Evolutionary conservation across 35 echinoderm and acorn worm species (phyloP).

Genomic region (Heliocidaris tuberculata): DNA sequence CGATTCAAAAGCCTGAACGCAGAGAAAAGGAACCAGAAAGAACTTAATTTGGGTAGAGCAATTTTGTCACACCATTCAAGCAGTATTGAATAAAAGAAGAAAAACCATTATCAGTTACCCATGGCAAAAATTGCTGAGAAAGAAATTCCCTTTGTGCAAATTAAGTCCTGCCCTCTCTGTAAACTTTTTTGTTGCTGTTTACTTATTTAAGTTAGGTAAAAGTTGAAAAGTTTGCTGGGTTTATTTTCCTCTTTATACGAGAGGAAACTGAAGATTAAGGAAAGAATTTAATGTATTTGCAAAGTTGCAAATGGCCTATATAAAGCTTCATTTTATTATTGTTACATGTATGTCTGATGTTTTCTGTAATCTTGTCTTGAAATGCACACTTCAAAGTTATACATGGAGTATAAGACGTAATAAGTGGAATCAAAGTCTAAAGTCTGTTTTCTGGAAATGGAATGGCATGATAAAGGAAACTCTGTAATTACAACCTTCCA

Average conservation of each 20-base stretch:
- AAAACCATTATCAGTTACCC: not conserved
- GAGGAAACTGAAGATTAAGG: not conserved
- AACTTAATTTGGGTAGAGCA: not conserved
- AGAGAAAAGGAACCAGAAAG: not conserved
- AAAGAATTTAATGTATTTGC: constrained; percentile 19
- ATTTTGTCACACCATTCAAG: not conserved
- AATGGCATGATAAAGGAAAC: too few relatives aligned
- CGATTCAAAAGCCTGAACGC: not conserved
- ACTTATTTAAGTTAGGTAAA: not conserved
- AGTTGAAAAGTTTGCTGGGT: not conserved
- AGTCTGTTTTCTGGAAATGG: not conserved
- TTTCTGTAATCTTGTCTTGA: not conserved
- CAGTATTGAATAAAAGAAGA: not conserved
- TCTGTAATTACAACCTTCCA: too few relatives aligned
- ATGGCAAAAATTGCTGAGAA: not conserved
- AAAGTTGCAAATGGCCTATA: not conserved
- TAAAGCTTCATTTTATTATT: not conserved
- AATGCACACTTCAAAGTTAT: not conserved
- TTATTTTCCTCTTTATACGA: not conserved
- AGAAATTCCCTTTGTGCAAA: not conserved
- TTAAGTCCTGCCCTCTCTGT: not conserved
- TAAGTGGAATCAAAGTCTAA: not conserved
- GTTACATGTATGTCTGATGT: not conserved
- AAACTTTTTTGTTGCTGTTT: not conserved
- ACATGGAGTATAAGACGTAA: not conserved